phyloP scores from a whole-genome alignment of 2,888 invertebrate species.

The Subacronicta megacephala region DNA sequence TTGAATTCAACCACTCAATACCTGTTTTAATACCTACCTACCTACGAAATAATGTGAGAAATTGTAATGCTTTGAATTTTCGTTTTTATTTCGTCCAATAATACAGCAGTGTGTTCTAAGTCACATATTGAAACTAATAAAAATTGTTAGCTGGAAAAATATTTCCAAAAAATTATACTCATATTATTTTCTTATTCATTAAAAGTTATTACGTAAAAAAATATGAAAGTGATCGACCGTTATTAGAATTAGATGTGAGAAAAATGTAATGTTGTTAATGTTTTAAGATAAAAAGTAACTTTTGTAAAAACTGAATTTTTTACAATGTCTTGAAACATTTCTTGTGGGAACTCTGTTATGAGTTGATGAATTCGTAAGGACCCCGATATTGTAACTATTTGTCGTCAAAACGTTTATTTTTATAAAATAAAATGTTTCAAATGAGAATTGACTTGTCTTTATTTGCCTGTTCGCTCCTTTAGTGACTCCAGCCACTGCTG shows the following conservation, averaged over 20 bases:
- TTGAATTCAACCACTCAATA: background rate
- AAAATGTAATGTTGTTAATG: slow-evolving; percentile 90
- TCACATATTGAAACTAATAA: slow-evolving; percentile 32
- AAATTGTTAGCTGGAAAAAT: slow-evolving; percentile 35
- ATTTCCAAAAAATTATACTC: slow-evolving; percentile 58
- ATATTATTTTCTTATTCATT: slow-evolving; percentile 85
- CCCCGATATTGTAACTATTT: slow-evolving; percentile 90
- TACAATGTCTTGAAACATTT: slow-evolving; percentile 93
- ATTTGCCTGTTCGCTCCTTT: background rate
- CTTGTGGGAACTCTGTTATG: slow-evolving; percentile 80
- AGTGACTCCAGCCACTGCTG: no score
- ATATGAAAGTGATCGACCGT: slow-evolving; percentile 85
- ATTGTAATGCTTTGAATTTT: background rate
- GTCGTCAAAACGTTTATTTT: slow-evolving; percentile 90
- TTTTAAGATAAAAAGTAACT: slow-evolving; percentile 91
- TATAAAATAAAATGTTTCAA: slow-evolving; percentile 90
- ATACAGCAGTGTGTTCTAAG: slow-evolving; percentile 50
- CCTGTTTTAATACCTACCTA: no score
- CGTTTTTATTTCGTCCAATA: slow-evolving; percentile 21
- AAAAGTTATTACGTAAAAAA: slow-evolving; percentile 71
- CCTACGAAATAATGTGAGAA: background rate
- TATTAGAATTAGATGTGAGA: slow-evolving; percentile 89
- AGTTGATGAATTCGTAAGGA: slow-evolving; percentile 85
- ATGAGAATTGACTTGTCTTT: slow-evolving; percentile 58
- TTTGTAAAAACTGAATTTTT: slow-evolving; percentile 92